Conservation (phyloP, 1,140 invertebrate species). For the Sycobia sp. region DNA sequence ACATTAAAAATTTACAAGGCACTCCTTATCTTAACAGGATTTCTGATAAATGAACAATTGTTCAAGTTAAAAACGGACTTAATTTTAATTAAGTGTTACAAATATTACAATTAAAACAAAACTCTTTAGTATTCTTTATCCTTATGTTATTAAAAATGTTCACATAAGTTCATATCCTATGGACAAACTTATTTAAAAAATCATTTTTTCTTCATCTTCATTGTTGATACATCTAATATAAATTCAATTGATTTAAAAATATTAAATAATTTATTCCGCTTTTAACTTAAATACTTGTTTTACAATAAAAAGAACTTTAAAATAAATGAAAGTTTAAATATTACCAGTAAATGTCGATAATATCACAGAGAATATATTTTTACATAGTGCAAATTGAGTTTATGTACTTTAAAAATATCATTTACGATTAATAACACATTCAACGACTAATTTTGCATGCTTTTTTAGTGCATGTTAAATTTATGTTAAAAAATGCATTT, state of each 20-base stretch:
- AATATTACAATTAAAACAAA: slow-evolving; percentile 26
- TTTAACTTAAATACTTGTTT: slow-evolving; percentile 34
- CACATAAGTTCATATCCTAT: too few relatives aligned
- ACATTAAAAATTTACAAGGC: slow-evolving; percentile 46
- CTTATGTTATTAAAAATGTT: too few relatives aligned
- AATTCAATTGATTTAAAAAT: slow-evolving; percentile 19
- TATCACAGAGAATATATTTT: slow-evolving; percentile 34
- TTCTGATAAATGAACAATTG: slow-evolving; percentile 36
- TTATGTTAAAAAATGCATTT: slow-evolving; percentile 8
- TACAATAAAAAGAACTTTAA: slow-evolving; percentile 13
- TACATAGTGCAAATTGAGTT: slow-evolving; percentile 21
- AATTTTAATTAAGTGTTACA: slow-evolving; percentile 21
- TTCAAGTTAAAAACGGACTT: slow-evolving; percentile 39
- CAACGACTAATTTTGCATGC: slow-evolving; percentile 14
- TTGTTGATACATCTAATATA: slow-evolving; percentile 24
- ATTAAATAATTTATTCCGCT: slow-evolving; percentile 27
- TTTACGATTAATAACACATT: slow-evolving; percentile 10
- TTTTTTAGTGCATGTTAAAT: slow-evolving; percentile 12
- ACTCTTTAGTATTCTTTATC: too few relatives aligned
- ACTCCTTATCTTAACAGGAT: slow-evolving; percentile 38
- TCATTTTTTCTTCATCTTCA: slow-evolving; percentile 26
- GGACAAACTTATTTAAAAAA: slow-evolving; percentile 1
- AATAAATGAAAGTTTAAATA: slow-evolving; percentile 20
- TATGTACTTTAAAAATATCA: slow-evolving; percentile 2
- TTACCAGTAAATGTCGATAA: slow-evolving; percentile 25